Evolutionary conservation across 2,113 vertebrate genomes (phyloP).

Genomic region (Talpa occidentalis): DNA sequence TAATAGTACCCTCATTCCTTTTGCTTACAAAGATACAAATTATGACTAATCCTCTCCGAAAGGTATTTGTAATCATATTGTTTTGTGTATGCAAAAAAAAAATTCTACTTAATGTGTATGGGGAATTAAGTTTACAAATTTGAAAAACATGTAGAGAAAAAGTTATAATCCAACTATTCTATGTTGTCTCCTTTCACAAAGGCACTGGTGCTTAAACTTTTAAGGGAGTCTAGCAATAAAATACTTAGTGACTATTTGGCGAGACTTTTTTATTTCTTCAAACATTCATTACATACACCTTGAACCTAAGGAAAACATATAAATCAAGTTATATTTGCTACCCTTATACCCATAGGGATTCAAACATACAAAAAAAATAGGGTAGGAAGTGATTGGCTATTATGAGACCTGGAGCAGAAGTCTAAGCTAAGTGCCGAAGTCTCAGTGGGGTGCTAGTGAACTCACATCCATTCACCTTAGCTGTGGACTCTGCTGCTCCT

Average conservation of each 20-base stretch:
- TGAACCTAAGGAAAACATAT: neutral
- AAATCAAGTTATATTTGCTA: neutral
- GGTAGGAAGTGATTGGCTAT: neutral
- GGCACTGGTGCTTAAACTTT: neutral
- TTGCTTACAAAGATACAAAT: neutral
- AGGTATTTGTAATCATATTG: neutral
- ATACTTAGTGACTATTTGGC: neutral
- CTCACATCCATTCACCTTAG: neutral
- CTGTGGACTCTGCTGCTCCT: neutral
- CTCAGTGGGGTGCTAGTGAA: too few species aligned
- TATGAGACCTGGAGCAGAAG: neutral
- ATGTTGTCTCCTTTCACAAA: neutral
- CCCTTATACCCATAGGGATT: neutral
- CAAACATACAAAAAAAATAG: neutral
- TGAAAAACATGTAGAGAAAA: neutral
- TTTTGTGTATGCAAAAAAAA: neutral
- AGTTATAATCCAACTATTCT: neutral
- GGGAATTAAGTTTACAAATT: constrained; percentile 14
- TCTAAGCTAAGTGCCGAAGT: neutral
- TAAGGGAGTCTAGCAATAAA: constrained; percentile 2
- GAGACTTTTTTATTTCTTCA: neutral
- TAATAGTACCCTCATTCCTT: neutral
- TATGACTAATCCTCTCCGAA: neutral
- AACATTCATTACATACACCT: neutral
- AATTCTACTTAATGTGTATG: neutral